Evolutionary conservation across 2,113 vertebrate species (phyloP), one percentile per base, ranked within the genome.

Genomic region (Ammodytes marinus): DNA sequence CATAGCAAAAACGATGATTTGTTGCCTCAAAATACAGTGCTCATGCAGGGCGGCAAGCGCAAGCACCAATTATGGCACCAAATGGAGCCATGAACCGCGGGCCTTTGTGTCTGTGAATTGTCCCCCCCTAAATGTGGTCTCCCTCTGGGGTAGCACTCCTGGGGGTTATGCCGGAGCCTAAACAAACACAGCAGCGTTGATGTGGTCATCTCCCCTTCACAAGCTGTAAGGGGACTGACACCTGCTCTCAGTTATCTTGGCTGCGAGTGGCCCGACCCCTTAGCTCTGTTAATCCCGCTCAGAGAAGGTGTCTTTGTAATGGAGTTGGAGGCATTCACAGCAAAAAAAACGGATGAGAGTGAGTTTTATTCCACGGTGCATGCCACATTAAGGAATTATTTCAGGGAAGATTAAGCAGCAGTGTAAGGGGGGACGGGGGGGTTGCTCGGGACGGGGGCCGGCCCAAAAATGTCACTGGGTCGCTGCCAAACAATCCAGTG

Each of bases 381-480:
- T 86, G 83, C 83, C 90, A 84, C 83, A 89, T 90, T 92, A 90
- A 86, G 86, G 85, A 91, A 86, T 88, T 79, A 89, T 91, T 90
- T 89, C 80, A 89, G 83, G 59, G 79, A 79, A 91, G 88, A 94
- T 94, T 91, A 93, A 71, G 70, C 74, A 68, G 69, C 5, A 27
- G 27, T 27, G 55, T 76, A 52, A 66, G 69, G 76, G 67, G 75
- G 27, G 27, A 27, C 27, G 27, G 27, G 27, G 27, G 27, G 27
- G 27, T 27, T 27, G 27, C 80, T 85, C 55, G 61, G 75, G 75
- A 63, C 42, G 53, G 50, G 69, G 85, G 77, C 58, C 27, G 8
- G 78, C 53, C 53, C 19, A 83, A 82, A 90, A 91, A 92, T 87
- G 87, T 57, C 35, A 27, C 87, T 87, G 89, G 85, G 89, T 54